Evolutionary conservation across 2,797 vertebrate genomes (phyloP), one percentile per base, ranked within the genome.

Genomic region (Pteropus rufus): DNA sequence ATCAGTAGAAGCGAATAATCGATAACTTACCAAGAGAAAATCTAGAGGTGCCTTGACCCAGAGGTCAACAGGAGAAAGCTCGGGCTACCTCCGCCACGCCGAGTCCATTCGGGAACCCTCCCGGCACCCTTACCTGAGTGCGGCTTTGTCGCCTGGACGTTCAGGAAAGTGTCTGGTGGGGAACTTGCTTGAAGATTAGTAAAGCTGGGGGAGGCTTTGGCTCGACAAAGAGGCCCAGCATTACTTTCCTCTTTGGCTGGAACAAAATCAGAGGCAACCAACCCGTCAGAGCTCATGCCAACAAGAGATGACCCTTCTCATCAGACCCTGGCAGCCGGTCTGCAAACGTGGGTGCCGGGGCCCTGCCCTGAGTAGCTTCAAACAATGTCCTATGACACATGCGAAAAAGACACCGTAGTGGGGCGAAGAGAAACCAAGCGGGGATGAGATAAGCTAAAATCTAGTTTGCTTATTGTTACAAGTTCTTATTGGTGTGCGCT

Each of bases 201-300:
- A 54, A 92, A 97, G 94, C 97, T 97, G 86, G 97, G 97, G 16
- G 97, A 97, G 11, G 86, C 94, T 83, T 92, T 97, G 65, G 97
- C 97, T 65, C n/a, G 87, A 89, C 89, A 96, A 23, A 97, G 89
- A 75, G 83, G 87, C 64, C 93, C 69, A 76, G 83, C 49, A 80
- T 23, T 92, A 91, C 52, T 79, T 88, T 93, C 94, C 96, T 98
- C 88, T 90, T 85, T 80, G 83, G 75, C 96, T 97, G 70, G 73
- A 95, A 97, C 82, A 89, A 89, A 95, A 88, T 41, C 70, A 91
- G 94, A 96, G 31, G 56, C 41, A 89, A 79, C n/a, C 41, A 89
- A 79, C n/a, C 89, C 85, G 67, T 96, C 75, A 94, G 88, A 89
- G 56, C n/a, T 77, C 70, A 83, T 91, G 60, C 36, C 60, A 36